These are phyloP conservation scores for Pantherophis vulpinus DNA, from an alignment of 2,797 vertebrate genomes.

Conservation along the genomic window DNA sequence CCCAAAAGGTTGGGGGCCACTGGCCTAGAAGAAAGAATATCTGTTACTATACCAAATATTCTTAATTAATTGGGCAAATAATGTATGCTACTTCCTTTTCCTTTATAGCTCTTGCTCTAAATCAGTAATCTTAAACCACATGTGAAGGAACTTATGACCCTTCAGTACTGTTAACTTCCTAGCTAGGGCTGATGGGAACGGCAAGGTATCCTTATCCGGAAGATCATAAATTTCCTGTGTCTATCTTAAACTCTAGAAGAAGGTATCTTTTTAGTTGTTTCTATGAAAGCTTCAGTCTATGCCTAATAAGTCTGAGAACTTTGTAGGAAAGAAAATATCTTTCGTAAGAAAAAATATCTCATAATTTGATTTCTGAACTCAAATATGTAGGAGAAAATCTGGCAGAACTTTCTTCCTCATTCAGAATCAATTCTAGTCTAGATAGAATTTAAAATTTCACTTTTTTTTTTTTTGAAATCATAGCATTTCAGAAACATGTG, in stretches of 20 bases:
- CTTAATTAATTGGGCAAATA: slow-evolving; percentile 44
- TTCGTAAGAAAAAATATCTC: background rate
- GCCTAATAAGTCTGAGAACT: background rate
- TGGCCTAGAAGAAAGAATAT: slow-evolving; percentile 43
- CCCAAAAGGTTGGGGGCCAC: background rate
- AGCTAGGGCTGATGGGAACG: background rate
- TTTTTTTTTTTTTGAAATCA: slow-evolving; percentile 22
- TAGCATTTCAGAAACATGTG: background rate
- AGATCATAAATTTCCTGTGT: background rate
- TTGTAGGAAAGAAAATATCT: background rate
- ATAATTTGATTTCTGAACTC: background rate
- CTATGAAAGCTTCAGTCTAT: background rate
- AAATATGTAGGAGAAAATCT: slow-evolving; percentile 34
- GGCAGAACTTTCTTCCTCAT: slow-evolving; percentile 40
- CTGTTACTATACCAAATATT: slow-evolving; percentile 43
- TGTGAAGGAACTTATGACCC: background rate
- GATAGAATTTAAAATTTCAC: background rate
- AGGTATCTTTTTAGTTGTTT: background rate
- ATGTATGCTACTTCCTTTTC: slow-evolving; percentile 28
- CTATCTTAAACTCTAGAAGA: slow-evolving; percentile 18
- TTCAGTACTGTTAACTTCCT: background rate
- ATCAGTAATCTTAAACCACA: slow-evolving; percentile 24
- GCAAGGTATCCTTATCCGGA: background rate
- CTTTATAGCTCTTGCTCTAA: background rate
- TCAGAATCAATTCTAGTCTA: slow-evolving; percentile 47